These are phyloP conservation scores for Penaeus indicus DNA, from an alignment of 1,140 invertebrate species.

Conservation along the genomic window DNA sequence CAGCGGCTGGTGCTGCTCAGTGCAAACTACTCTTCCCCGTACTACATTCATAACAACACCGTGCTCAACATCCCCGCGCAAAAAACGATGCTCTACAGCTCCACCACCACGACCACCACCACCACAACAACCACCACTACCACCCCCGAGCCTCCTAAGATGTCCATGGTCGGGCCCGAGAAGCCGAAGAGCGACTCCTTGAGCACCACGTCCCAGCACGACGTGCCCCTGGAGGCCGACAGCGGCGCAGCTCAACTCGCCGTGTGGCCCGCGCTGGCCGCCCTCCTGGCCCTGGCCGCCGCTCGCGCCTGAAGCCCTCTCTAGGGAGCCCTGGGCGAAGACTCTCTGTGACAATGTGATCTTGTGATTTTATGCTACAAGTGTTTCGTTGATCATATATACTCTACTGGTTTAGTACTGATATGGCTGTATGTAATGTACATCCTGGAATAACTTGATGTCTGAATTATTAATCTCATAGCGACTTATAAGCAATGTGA, in stretches of 20 bases:
- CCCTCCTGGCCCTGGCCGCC: too few relatives aligned
- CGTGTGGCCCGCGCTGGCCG: not conserved
- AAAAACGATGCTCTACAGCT: conserved; percentile 59
- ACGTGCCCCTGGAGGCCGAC: conserved; percentile 31
- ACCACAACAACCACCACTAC: conserved; percentile 65
- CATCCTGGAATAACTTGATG: not conserved
- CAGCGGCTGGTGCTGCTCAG: conserved; percentile 53
- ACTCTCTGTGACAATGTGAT: not conserved
- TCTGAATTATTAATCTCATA: conserved; percentile 1
- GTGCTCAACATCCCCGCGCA: conserved; percentile 58
- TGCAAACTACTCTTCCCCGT: conserved; percentile 60
- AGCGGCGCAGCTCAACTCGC: conserved; percentile 6
- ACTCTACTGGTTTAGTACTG: too few relatives aligned
- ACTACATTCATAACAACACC: conserved; percentile 66
- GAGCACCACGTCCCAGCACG: conserved; percentile 49
- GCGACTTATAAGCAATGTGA: not conserved
- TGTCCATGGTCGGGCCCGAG: conserved; percentile 53
- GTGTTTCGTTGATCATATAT: too few relatives aligned
- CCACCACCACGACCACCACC: conserved; percentile 65
- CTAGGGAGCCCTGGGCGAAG: not conserved
- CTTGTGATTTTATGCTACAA: too few relatives aligned
- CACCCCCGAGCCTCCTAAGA: conserved; percentile 58
- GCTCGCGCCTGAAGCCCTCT: too few relatives aligned
- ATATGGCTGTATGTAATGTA: not conserved
- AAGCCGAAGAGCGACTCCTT: conserved; percentile 63